phyloP scores from a whole-genome alignment of 2,113 vertebrate genomes.

The Lichenostomus cassidix region DNA sequence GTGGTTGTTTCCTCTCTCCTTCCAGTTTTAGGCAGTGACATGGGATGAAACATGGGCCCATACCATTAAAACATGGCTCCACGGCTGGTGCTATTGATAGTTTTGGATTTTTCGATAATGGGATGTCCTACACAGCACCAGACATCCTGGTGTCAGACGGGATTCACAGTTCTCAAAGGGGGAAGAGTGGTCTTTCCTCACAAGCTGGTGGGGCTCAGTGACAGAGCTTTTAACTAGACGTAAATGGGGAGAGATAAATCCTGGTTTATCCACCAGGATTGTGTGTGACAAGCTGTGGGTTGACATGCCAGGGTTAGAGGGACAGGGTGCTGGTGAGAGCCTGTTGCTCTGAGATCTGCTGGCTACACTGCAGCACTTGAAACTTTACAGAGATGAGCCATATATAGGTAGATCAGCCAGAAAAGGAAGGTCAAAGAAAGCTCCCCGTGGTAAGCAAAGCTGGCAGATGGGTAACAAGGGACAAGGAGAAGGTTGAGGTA shows the following conservation, averaged over 20 bases:
- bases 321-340: background rate
- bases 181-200: background rate
- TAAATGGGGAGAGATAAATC: background rate
- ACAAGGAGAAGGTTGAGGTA: background rate
- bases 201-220: background rate
- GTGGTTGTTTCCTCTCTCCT: background rate
- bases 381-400: background rate
- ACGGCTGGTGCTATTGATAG: background rate
- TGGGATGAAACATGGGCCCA: accelerated
- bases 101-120: background rate
- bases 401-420: background rate
- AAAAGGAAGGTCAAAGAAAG: background rate
- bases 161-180: background rate
- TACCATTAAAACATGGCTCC: background rate
- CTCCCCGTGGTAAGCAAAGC: background rate
- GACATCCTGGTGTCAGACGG: background rate
- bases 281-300: background rate
- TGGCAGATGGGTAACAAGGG: background rate
- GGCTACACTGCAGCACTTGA: background rate
- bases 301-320: background rate
- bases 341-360: background rate
- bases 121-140: background rate
- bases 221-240: background rate
- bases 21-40: background rate
- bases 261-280: too few species aligned